Conservation (phyloP, 2,113 vertebrate genomes). For the Monarcha castaneiventris region DNA sequence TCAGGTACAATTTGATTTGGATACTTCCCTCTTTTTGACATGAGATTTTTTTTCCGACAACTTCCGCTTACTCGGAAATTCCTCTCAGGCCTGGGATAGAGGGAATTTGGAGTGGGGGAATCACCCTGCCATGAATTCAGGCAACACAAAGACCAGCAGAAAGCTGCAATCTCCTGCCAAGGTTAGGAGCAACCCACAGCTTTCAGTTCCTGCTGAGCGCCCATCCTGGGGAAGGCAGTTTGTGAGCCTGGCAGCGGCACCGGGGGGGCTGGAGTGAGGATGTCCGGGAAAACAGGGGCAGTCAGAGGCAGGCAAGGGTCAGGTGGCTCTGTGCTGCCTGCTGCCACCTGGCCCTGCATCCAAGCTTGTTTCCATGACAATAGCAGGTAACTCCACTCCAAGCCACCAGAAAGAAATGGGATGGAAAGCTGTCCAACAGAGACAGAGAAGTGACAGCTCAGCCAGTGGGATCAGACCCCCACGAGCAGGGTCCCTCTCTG, state of each 20-base stretch:
- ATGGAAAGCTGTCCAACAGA: not conserved
- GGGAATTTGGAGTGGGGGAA: not conserved
- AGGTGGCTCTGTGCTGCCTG: not conserved
- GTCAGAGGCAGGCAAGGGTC: not conserved
- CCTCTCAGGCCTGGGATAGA: not conserved
- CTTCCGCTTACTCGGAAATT: not conserved
- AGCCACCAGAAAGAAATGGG: not conserved
- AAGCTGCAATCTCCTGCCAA: not conserved
- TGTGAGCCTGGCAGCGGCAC: fast-evolving
- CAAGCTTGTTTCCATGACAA: not conserved
- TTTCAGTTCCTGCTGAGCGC: not conserved
- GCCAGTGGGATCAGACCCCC: not conserved
- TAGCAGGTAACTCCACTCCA: not conserved
- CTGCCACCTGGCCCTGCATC: not conserved
- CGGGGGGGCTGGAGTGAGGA: fast-evolving
- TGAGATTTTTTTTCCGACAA: fast-evolving
- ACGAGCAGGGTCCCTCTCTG: fast-evolving
- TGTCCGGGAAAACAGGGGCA: not conserved
- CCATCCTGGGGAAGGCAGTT: not conserved
- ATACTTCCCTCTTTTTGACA: not conserved
- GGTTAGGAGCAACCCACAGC: not conserved
- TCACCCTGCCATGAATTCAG: not conserved
- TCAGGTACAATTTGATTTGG: not conserved
- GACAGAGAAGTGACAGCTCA: not conserved
- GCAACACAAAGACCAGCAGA: not conserved